Evolutionary conservation across 2,888 invertebrate species (phyloP), one percentile per base, ranked within the genome.

Genomic region (Saturnia pavonia): DNA sequence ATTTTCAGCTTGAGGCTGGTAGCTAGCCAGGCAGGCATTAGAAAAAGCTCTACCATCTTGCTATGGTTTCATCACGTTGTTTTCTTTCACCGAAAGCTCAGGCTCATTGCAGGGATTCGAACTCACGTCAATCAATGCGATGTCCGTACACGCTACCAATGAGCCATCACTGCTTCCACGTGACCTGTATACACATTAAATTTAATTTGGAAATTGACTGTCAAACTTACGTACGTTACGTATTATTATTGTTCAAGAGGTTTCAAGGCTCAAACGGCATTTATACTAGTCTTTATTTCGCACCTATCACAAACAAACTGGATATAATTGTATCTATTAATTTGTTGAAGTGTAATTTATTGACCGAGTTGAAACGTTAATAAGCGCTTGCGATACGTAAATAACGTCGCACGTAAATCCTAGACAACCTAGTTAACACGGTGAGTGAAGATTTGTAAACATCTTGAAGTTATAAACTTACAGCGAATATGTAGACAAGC

Each of bases 371-470:
- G 57, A 60, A 60, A 82, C 77, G 81, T 85, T 79, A 80, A 80
- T 83, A 81, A 78, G 77, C 76, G 74, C 74, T 75, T 77, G 73
- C 82, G 85, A 83, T 85, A 87, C 85, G 84, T 83, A 82, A 85
- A 84, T 85, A 89, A 84, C 82, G 83, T 79, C 81, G 78, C 78
- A 83, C 85, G 87, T 90, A 89, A 88, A 86, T 89, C 57, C 81
- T 85, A 86, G 85, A 87, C 88, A 88, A 88, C 88, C 88, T 88
- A 87, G 87, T 89, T 89, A 87, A 82, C 80, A 83, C 85, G 12
- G 27, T 85, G 86, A 87, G 84, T 80, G 82, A 79, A 78, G 73
- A 74, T 75, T 69, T 75, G 67, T 66, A 72, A 69, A 68, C 19
- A 45, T 48, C 48, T 65, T 14, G 22, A 51, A 16, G n/a, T n/a